A percentile compares a stretch with the other conserved stretches of the same genome.
phyloP scores from a whole-genome alignment of 2,888 invertebrate genomes.

The Lasioglossum marginatum region DNA sequence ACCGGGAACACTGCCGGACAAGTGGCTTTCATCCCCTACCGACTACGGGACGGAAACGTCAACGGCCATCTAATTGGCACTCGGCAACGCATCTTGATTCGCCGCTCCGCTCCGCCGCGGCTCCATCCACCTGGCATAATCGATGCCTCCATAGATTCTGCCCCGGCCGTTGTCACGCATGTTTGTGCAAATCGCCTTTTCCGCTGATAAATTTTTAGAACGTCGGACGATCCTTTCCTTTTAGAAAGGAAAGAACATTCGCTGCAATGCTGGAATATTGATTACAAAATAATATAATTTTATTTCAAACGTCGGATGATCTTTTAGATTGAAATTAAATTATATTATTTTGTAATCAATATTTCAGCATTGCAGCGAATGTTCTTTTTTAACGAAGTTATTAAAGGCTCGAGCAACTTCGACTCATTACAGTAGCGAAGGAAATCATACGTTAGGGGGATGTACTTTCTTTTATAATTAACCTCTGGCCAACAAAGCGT shows the following conservation, averaged over 20 bases:
- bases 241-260: no score
- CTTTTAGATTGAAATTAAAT: no score
- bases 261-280: no score
- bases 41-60: conserved; percentile 69
- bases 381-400: background rate
- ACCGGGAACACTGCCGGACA: conserved; percentile 62
- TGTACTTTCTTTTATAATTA: background rate
- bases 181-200: background rate
- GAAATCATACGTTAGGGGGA: background rate
- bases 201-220: background rate
- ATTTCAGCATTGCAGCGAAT: background rate
- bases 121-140: conserved; percentile 68
- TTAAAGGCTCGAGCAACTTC: background rate
- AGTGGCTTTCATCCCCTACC: conserved; percentile 67
- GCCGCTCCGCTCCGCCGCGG: conserved; percentile 44
- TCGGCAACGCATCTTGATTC: conserved; percentile 73
- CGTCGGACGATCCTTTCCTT: no score
- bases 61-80: conserved; percentile 80
- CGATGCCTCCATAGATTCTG: conserved; percentile 4
- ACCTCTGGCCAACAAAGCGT: background rate
- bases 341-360: background rate
- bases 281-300: no score
- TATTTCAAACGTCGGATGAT: no score
- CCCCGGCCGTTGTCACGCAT: background rate
- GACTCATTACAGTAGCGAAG: background rate